Evolutionary conservation across 2,113 vertebrate species (phyloP).

Genomic region (Siphamia tubifer): DNA sequence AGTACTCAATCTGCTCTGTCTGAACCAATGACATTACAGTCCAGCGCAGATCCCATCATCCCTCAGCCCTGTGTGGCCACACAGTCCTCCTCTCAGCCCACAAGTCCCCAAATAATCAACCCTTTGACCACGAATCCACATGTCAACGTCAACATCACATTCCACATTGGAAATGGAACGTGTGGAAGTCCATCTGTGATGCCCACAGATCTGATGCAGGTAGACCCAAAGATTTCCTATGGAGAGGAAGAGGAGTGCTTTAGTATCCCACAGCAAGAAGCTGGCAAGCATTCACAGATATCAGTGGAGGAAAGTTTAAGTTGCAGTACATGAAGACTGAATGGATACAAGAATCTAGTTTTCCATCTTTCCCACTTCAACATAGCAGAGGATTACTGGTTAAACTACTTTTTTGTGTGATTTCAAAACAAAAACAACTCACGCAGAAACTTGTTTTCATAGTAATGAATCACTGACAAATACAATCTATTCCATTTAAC

Average conservation of each 20-base stretch:
- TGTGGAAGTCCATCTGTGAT: conserved; percentile 27
- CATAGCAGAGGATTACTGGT: too few relatives aligned
- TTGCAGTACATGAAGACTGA: too few relatives aligned
- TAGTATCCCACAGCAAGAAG: conserved; percentile 68
- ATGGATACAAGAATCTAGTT: too few relatives aligned
- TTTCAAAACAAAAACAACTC: too few relatives aligned
- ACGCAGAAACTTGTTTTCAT: too few relatives aligned
- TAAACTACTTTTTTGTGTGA: too few relatives aligned
- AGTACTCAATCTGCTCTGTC: conserved; percentile 12
- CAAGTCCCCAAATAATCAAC: conserved; percentile 37
- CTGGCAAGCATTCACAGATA: conserved; percentile 53
- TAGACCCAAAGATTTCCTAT: conserved; percentile 43
- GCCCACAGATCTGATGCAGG: conserved; percentile 1
- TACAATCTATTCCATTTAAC: too few relatives aligned
- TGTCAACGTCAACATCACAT: conserved; percentile 75
- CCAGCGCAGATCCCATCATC: conserved; percentile 20
- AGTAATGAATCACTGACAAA: too few relatives aligned
- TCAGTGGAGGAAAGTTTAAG: conserved; percentile 65
- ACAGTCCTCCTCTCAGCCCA: conserved; percentile 50
- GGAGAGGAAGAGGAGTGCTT: conserved; percentile 66
- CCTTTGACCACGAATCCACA: conserved; percentile 59
- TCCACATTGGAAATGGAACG: conserved; percentile 58
- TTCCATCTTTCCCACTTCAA: too few relatives aligned
- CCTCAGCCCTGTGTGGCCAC: conserved; percentile 14
- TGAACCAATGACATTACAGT: conserved; percentile 35